Percentiles rank a stretch among this genome's conserved stretches.
phyloP scores from a whole-genome alignment of 2,113 vertebrate genomes.

The Phyllostomus hastatus region DNA sequence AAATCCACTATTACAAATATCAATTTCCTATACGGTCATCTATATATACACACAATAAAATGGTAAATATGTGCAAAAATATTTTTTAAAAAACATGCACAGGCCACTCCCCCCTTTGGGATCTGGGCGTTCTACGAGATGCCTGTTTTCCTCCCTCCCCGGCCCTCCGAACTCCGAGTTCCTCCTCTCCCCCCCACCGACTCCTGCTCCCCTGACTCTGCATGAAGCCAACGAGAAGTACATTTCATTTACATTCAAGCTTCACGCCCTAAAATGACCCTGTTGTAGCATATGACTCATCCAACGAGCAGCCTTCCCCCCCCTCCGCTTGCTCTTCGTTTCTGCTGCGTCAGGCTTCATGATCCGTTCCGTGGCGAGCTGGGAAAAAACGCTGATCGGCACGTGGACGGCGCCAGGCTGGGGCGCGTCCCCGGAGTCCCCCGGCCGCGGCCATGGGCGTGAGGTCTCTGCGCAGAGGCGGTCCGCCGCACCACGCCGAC shows the following conservation, averaged over 20 bases:
- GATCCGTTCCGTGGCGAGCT: conserved; percentile 86
- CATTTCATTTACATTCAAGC: conserved; percentile 87
- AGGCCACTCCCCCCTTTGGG: conserved; percentile 81
- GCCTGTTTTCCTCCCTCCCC: conserved; percentile 66
- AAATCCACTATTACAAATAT: conserved; percentile 90
- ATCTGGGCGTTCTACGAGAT: conserved; percentile 81
- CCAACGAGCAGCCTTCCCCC: conserved; percentile 80
- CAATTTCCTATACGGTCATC: conserved; percentile 85
- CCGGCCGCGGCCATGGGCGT: conserved; percentile 79
- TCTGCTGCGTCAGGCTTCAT: conserved; percentile 84
- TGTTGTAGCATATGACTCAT: conserved; percentile 84
- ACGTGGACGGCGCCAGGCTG: conserved; percentile 83
- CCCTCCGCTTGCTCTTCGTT: conserved; percentile 42
- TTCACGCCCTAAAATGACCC: conserved; percentile 85
- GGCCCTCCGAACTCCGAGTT: conserved; percentile 69
- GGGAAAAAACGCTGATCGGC: conserved; percentile 86
- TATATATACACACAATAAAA: conserved; percentile 88
- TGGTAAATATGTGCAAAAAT: conserved; percentile 88
- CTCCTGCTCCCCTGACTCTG: conserved; percentile 81
- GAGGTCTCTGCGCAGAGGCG: conserved; percentile 82
- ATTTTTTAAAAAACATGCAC: conserved; percentile 78
- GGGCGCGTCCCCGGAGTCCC: conserved; percentile 79
- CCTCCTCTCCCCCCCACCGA: conserved; percentile 79
- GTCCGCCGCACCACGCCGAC: conserved; percentile 78
- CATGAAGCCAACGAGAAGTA: conserved; percentile 83